Evolutionary conservation across 2,888 invertebrate genomes (phyloP).

Genomic region (Philereme transversata): DNA sequence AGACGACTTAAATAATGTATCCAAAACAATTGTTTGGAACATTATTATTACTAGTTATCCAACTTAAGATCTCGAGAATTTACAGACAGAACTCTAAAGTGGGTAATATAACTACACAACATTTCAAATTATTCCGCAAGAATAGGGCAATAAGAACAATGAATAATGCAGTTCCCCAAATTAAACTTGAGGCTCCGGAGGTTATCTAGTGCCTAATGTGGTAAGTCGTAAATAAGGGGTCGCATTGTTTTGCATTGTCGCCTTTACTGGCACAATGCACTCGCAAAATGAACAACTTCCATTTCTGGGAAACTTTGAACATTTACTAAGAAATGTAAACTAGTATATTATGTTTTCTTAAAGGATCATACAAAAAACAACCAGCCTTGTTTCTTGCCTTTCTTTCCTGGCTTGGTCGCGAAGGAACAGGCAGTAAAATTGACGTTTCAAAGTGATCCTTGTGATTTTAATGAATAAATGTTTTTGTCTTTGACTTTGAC

Average conservation of each 20-base stretch:
- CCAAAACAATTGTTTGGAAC: too few species aligned
- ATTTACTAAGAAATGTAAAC: slow-evolving; percentile 3
- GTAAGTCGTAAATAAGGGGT: slow-evolving; percentile 22
- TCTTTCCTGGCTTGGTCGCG: too few species aligned
- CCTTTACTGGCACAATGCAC: slow-evolving; percentile 19
- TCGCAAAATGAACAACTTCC: slow-evolving; percentile 14
- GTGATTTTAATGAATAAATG: too few species aligned
- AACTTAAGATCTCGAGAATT: neutral
- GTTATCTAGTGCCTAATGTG: slow-evolving; percentile 24
- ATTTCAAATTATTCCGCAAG: slow-evolving; percentile 7
- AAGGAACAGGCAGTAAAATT: too few species aligned
- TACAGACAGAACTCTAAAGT: neutral
- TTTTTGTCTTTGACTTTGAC: too few species aligned
- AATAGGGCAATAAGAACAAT: slow-evolving; percentile 24
- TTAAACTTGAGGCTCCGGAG: slow-evolving; percentile 24
- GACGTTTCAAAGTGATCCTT: too few species aligned
- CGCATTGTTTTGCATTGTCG: slow-evolving; percentile 25
- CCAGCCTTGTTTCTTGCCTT: too few species aligned
- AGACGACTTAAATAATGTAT: too few species aligned
- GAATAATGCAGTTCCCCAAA: slow-evolving; percentile 22
- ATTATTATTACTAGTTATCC: neutral
- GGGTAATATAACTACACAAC: slow-evolving; percentile 40
- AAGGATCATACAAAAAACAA: neutral
- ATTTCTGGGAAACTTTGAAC: neutral
- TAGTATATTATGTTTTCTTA: too few species aligned